Base-by-base conservation (phyloP, 2,888 invertebrate genomes). In the Icerya purchasi region DNA sequence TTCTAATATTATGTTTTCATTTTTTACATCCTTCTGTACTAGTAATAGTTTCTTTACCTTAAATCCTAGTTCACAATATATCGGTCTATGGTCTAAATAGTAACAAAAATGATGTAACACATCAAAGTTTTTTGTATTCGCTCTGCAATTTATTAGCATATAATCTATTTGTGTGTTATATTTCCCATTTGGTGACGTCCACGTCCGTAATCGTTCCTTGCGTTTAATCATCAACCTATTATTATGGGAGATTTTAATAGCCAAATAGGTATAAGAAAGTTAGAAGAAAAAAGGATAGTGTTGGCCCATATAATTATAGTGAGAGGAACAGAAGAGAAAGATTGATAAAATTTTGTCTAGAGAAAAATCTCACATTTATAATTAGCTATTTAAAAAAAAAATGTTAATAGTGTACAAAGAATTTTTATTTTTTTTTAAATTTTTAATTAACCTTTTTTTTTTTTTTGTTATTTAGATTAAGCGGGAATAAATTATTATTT, bases 401-500 rank as follows among this genome's bases (percentile, higher is more conserved):
- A 49, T n/a, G 3, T 3, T 49, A 49, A 49, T 49, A 49, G 18
- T 49, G 18, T 49, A 14, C 14, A 14, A 8, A 14, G 8, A 49
- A 8, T 49, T 14, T 49, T 49, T 49, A 14, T 14, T 14, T 49
- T 14, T 8, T 53, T 14, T 22, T 54, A 54, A n/a, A 22, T 53
- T 19, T 14, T 18, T 18, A 53, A 20, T 59, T 62, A 57, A 52
- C 18, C 55, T 50, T 54, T 53, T 22, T 58, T 51, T 52, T 52
- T 52, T n/a, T 20, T 49, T 18, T 56, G 21, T 62, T 64, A 76
- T 77, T 59, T 69, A 83, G 88, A 63, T 82, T 86, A 62, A 83
- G 83, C 65, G 76, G 78, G 19, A 81, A 82, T 63, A 84, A 86
- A 72, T 84, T 91, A 0, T 81, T 81, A 0, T 87, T 86, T 69